Evolutionary conservation across 1,140 invertebrate genomes (phyloP), one percentile per base, ranked within the genome.

Genomic region (Halesus radiatus): DNA sequence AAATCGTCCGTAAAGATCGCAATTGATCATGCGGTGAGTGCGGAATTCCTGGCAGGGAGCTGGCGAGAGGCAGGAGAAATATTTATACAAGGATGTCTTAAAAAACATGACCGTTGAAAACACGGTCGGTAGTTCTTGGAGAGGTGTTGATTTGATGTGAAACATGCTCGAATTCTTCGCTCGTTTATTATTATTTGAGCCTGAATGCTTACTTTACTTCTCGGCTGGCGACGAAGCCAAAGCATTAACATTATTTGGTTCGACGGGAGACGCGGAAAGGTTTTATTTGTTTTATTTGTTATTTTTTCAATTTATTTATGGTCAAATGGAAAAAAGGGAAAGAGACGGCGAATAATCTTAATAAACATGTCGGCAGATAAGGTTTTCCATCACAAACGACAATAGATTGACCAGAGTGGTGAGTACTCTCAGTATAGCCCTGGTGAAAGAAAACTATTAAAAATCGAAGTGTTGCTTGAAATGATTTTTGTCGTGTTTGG

Each of bases 21-120:
- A 45, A 20, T 50, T 45, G 66, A 70, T 70, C 66, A 52, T 66
- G 22, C 66, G 66, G 32, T 10, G 2, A 18, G 26, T 7, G 8
- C 5, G 37, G 66, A 23, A 70, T 70, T 50, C 66, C 66, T 70
- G 66, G 22, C 66, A 45, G 37, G 13, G 54, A 64, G 60, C 1
- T 3, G 62, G 37, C 37, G 62, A 66, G 62, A 66, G 16, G 66
- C 7, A 70, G 18, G 26, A 20, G 18, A 45, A 70, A 70, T 70
- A 70, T 70, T 70, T 70, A 70, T 23, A 45, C 32, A 45, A 70
- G 66, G 32, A 50, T 18, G 66, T 13, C 66, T n/a, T 20, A 18
- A 70, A n/a, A 70, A 70, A 70, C 66, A 70, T 16, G 32, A 18
- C 32, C 1, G 37, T 37, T 20, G 32, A 70, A 52, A 20, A 50